A percentile compares a stretch with the other conserved stretches of the same genome.
Evolutionary conservation across 1,140 invertebrate genomes (phyloP).

Genomic region (Babylonia areolata): DNA sequence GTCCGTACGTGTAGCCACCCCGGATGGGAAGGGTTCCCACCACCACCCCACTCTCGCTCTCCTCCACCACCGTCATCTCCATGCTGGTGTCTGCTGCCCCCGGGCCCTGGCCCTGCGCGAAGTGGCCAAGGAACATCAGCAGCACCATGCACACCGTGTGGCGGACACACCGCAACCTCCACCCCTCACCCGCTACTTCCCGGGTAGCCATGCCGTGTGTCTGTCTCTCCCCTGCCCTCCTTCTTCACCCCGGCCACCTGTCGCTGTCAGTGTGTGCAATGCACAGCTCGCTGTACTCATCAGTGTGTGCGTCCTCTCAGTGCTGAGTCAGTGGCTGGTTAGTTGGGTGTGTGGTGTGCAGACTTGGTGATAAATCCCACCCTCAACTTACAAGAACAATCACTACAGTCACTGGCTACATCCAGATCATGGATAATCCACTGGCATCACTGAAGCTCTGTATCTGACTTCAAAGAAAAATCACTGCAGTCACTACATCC

Average conservation of each 20-base stretch:
- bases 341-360: background rate
- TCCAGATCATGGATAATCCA: no score
- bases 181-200: background rate
- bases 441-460: no score
- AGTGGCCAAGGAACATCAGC: slow-evolving; percentile 53
- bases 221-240: background rate
- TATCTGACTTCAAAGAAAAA: no score
- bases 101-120: slow-evolving; percentile 56
- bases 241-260: background rate
- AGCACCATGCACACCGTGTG: slow-evolving; percentile 47
- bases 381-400: no score
- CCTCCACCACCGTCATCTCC: slow-evolving; percentile 49
- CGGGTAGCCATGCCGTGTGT: background rate
- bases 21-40: slow-evolving; percentile 50
- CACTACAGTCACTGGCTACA: no score
- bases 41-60: slow-evolving; percentile 37
- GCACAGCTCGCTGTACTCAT: background rate
- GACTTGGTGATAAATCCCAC: no score
- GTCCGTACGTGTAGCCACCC: slow-evolving; percentile 43
- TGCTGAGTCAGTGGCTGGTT: background rate
- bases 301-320: background rate
- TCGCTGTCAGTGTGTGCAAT: background rate
- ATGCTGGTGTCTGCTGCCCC: slow-evolving; percentile 32
- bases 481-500: no score
- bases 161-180: slow-evolving; percentile 28